These are phyloP conservation scores for Oreochromis niloticus DNA, from an alignment of 2,113 vertebrate species.

Conservation along the genomic window DNA sequence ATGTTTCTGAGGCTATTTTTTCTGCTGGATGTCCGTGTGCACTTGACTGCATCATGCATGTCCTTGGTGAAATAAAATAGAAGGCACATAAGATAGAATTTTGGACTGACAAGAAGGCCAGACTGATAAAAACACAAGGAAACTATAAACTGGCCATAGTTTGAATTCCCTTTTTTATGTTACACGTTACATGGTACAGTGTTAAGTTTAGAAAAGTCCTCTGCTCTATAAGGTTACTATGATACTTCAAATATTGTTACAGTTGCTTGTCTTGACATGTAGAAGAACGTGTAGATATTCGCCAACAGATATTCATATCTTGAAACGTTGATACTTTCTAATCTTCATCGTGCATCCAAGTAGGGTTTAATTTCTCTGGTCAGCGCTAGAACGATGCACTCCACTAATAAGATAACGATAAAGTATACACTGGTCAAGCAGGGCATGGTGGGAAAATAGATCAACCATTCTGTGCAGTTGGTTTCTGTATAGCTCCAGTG, in stretches of 20 bases:
- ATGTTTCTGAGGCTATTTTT: background rate
- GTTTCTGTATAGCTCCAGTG: background rate
- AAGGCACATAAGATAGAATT: background rate
- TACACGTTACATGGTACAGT: background rate
- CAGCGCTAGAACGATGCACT: background rate
- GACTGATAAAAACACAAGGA: background rate
- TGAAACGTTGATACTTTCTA: background rate
- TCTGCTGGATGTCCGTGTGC: background rate
- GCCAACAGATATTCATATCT: background rate
- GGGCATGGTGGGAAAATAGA: conserved; percentile 1
- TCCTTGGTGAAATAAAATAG: background rate
- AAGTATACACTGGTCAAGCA: background rate
- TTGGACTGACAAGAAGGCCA: background rate
- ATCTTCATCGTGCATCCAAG: background rate
- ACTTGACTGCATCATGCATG: background rate
- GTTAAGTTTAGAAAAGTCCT: background rate
- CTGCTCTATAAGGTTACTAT: background rate
- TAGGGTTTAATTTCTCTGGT: background rate
- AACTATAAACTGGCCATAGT: background rate
- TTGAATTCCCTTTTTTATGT: background rate
- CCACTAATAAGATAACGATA: background rate
- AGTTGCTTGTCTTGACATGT: background rate
- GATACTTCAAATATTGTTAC: background rate
- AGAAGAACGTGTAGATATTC: background rate
- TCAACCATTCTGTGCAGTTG: background rate